Evolutionary conservation across 2,888 invertebrate species (phyloP).

Genomic region (Rhogogaster chlorosoma): DNA sequence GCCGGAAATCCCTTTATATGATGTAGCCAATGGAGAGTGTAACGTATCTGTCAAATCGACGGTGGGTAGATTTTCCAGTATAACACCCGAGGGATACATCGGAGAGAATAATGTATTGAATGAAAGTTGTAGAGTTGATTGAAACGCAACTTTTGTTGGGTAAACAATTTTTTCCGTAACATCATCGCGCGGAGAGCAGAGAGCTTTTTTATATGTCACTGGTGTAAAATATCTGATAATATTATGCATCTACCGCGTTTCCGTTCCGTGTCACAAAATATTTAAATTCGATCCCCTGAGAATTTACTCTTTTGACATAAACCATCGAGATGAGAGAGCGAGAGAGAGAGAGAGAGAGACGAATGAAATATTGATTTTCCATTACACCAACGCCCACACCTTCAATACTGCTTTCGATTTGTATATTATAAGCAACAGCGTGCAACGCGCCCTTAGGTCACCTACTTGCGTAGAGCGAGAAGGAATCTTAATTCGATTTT

Average conservation of each 20-base stretch:
- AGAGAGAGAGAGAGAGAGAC: background rate
- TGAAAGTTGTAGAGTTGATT: constrained; percentile 1
- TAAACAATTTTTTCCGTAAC: background rate
- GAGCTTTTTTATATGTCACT: background rate
- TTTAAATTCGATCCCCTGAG: background rate
- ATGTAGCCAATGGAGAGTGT: background rate
- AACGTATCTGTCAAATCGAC: background rate
- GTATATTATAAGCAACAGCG: constrained; percentile 31
- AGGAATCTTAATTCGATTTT: constrained; percentile 42
- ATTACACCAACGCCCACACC: background rate
- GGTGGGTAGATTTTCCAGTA: background rate
- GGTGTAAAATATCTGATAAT: background rate
- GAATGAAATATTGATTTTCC: constrained; percentile 25
- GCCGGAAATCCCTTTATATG: background rate
- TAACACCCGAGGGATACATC: background rate
- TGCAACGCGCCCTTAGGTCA: background rate
- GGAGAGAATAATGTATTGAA: background rate
- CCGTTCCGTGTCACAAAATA: background rate
- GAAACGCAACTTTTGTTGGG: background rate
- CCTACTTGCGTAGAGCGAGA: background rate
- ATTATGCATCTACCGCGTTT: background rate
- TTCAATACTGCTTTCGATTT: constrained; percentile 22
- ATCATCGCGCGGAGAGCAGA: background rate
- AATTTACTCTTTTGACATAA: background rate
- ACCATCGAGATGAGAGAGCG: background rate